Base-by-base conservation (phyloP, 2,113 vertebrate species). In the Camarhynchus parvulus region DNA sequence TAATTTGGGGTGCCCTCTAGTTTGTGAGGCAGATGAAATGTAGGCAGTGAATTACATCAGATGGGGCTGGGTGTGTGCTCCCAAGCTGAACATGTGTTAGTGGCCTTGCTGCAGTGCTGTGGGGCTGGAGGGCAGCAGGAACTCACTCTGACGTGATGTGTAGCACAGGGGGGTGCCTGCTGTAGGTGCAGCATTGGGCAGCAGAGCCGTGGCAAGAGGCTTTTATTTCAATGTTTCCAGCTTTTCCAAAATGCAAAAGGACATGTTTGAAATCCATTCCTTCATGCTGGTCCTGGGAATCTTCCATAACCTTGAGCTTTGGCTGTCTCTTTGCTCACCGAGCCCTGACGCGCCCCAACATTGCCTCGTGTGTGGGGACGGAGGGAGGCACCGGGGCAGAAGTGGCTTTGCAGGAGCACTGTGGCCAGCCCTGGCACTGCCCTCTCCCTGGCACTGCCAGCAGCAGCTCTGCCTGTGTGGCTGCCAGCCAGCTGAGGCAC, bases 361-460 rank as follows among this genome's bases (percentile, higher is more conserved):
- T 30, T 0, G 0, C 33, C 7, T 5, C 0, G 0, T 41, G 53
- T 0, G 1, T 1, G 4, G 47, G n/a, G 39, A n/a, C 5, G 28
- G n/a, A n/a, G 7, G 23, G n/a, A 14, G 55, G 9, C 2, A 8
- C 28, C 0, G 0, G 47, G 41, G 17, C 64, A 66, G 27, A 15
- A 10, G 16, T 9, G 2, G 1, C 80, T 55, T 46, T 8, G 2
- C 53, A 39, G 53, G 59, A 59, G 15, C 42, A 53, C 3, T 1
- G 0, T 1, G 2, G 35, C 46, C 70, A 52, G 16, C 33, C 15
- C 82, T 55, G 69, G 58, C 25, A 28, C 61, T 24, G 15, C 33
- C 24, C 83, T 44, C 1, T 49, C 66, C 72, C 2, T n/a, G 73
- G 56, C 46, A 63, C 37, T 28, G 31, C 37, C 47, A 44, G 76